Evolutionary conservation across 2,113 vertebrate species (phyloP), one percentile per base, ranked within the genome.

Genomic region (Rallus limicola): DNA sequence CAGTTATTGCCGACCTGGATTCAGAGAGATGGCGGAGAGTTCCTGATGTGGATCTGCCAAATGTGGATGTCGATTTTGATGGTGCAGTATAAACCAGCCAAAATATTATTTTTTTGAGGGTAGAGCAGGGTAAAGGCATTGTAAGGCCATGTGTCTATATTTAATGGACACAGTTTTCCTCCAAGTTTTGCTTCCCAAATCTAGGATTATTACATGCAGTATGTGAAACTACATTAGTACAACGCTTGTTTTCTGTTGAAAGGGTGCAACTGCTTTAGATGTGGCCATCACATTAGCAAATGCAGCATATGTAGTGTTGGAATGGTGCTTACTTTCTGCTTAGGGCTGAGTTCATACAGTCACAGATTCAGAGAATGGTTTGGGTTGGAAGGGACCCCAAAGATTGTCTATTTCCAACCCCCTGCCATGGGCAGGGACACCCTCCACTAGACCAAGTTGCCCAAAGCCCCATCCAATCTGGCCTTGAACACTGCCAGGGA

Each of bases 11-110:
- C 59, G 99, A 98, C 95, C 98, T 99, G 91, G 99, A 99, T 80
- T 97, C 97, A 42, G 99, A 99, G 83, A 98, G 97, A 55, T 78
- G 74, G 56, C 86, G 77, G 4, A 98, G 98, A 97, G 91, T 96
- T 40, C 95, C 98, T 23, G 86, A 96, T 0, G 3, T 40, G 13
- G 97, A 98, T 36, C 95, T 96, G 31, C 98, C 97, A 26, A 98
- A 99, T 9, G 99, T 98, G 68, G 99, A 99, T 7, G 99, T 99
- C 62, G 99, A 99, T 96, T 99, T 99, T 60, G 98, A 99, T 85
- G 99, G 99, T 99, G 29, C 93, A 86, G 98, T 96, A 40, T 63
- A 88, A 90, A 79, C 8, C 25, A 81, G 18, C 0, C 10, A n/a
- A 88, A 42, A 86, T 69, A 42, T 7, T 2, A 20, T n/a, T 44